Evolutionary conservation across 2,888 invertebrate genomes (phyloP), one percentile per base, ranked within the genome.

Genomic region (Sarcophaga subvicina): DNA sequence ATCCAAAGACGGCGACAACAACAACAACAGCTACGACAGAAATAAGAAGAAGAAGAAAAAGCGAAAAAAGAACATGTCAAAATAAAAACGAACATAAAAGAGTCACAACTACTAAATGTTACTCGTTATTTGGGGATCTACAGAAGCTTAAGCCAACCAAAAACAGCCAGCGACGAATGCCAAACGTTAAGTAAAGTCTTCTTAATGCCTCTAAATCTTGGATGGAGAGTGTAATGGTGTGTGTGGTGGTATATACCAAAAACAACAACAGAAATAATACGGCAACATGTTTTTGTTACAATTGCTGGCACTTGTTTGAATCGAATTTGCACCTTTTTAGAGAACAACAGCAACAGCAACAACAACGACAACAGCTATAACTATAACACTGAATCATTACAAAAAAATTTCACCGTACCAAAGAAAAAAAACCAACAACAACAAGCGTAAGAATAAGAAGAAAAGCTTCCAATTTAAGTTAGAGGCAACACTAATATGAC

Each of bases 291-390:
- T 83, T 37, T 54, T 78, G 83, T 83, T 83, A 78, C 85, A 77
- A 76, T 85, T 81, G 81, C 81, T 81, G 85, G 85, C 86, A 86
- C 86, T 86, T 86, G 83, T 80, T 86, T 83, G 86, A 77, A 80
- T 86, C 83, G 86, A 86, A 86, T 86, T 86, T 86, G 86, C 86
- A 86, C 86, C 86, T 86, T 83, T 86, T 86, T 80, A 80, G 63
- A 80, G 77, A 83, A 11, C 54, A 59, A 25, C 49, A 70, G 22
- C 49, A 71, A 69, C 47, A 69, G 62, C 17, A 78, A 62, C 66
- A 54, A 83, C 67, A 59, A 66, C 77, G 77, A 83, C 83, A 37
- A 37, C 37, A 37, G 37, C 37, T 37, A 37, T 37, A 37, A 37
- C 37, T 37, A 37, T 37, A 37, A 37, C 10, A 37, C 37, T 37